Percentiles rank a stretch among this genome's conserved stretches.
phyloP scores from a whole-genome alignment of 2,113 vertebrate species.

The Balaeniceps rex region DNA sequence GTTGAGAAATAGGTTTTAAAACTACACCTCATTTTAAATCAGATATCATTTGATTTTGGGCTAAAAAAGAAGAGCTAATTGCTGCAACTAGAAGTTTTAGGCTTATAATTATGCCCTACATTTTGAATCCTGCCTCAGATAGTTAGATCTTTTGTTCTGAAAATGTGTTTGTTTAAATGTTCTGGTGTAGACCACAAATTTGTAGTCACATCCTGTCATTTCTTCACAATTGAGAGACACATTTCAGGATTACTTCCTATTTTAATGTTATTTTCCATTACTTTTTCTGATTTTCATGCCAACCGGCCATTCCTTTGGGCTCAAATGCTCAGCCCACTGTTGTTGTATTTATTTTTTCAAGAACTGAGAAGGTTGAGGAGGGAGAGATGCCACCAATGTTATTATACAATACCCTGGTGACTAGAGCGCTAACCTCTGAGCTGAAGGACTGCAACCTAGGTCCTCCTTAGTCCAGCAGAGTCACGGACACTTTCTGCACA shows the following conservation, averaged over 20 bases:
- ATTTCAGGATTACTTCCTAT: background rate
- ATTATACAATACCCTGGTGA: background rate
- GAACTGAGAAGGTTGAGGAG: background rate
- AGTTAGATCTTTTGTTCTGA: background rate
- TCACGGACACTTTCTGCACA: accelerated
- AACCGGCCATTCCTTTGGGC: background rate
- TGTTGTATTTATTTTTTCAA: background rate
- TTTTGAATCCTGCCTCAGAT: background rate
- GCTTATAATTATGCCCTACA: background rate
- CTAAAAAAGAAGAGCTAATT: background rate
- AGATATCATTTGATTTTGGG: background rate
- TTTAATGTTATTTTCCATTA: background rate
- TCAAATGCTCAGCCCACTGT: background rate
- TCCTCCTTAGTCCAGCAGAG: no score
- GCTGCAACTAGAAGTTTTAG: background rate
- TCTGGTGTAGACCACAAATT: background rate
- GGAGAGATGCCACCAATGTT: background rate
- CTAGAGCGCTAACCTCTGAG: background rate
- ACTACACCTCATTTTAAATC: background rate
- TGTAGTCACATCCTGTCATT: background rate
- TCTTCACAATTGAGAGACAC: background rate
- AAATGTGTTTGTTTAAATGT: background rate
- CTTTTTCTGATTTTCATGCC: background rate
- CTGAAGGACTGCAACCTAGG: background rate
- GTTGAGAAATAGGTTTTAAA: background rate